Conservation (phyloP, 2,797 vertebrate genomes). For the Pantherophis alleghaniensis region DNA sequence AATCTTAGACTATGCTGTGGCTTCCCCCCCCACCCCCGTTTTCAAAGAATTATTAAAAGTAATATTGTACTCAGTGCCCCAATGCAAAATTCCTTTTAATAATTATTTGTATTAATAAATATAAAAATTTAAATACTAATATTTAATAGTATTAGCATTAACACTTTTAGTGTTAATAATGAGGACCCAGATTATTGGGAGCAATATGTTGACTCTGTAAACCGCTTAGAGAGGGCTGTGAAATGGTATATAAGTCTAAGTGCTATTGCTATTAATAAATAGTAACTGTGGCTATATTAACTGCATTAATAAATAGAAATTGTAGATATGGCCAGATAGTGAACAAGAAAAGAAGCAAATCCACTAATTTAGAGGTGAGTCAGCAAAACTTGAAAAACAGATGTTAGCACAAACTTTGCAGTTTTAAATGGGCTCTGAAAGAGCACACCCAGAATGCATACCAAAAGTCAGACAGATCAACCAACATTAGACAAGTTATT, state of each 20-base stretch:
- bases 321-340: not conserved
- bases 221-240: too few relatives aligned
- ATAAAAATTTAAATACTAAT: not conserved
- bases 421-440: not conserved
- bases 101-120: not conserved
- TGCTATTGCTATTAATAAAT: not conserved
- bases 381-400: not conserved
- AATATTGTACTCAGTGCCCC: not conserved
- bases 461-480: not conserved
- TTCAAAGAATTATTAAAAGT: not conserved
- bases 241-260: too few relatives aligned
- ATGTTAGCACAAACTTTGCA: not conserved
- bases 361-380: not conserved
- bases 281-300: not conserved
- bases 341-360: not conserved
- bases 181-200: too few relatives aligned
- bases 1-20: too few relatives aligned
- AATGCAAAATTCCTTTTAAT: not conserved
- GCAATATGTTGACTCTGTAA: too few relatives aligned
- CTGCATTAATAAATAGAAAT: not conserved
- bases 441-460: not conserved
- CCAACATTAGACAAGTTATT: not conserved
- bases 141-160: not conserved
- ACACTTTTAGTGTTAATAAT: not conserved
- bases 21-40: not conserved